These are phyloP conservation scores for Drosophila melanica DNA, from an alignment of 1,140 invertebrate species.

Conservation along the genomic window DNA sequence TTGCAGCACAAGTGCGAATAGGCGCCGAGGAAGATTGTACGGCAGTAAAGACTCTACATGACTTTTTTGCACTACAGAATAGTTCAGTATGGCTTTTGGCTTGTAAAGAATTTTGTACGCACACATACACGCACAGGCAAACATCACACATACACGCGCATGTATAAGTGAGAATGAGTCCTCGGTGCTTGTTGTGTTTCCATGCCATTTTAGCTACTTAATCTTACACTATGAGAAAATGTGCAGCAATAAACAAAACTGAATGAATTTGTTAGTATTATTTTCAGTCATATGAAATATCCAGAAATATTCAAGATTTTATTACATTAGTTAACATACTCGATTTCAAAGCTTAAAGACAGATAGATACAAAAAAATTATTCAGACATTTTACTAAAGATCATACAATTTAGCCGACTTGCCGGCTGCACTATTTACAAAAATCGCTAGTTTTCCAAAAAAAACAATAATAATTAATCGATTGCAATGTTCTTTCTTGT, in stretches of 20 bases:
- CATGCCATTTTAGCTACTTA: conserved; percentile 64
- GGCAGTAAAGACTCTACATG: background rate
- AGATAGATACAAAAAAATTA: no score
- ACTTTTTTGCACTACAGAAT: conserved; percentile 55
- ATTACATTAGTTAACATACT: no score
- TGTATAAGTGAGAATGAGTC: conserved; percentile 16
- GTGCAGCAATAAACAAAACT: no score
- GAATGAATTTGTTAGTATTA: no score
- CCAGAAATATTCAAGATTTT: no score
- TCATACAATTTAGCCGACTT: no score
- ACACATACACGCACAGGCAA: background rate
- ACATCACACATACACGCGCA: conserved; percentile 19
- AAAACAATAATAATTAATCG: no score
- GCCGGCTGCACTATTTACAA: no score
- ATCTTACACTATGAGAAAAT: conserved; percentile 35
- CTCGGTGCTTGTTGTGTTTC: conserved; percentile 57
- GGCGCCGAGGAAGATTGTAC: background rate
- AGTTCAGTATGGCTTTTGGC: conserved; percentile 50
- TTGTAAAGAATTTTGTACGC: conserved; percentile 5
- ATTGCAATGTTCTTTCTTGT: background rate
- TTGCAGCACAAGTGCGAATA: background rate
- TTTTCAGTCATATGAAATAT: no score
- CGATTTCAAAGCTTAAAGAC: no score
- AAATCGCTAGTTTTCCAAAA: no score
- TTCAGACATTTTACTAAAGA: no score